A percentile compares a stretch with the other conserved stretches of the same genome.
Evolutionary conservation across 2,797 vertebrate genomes (phyloP).

Genomic region (Mus caroli): DNA sequence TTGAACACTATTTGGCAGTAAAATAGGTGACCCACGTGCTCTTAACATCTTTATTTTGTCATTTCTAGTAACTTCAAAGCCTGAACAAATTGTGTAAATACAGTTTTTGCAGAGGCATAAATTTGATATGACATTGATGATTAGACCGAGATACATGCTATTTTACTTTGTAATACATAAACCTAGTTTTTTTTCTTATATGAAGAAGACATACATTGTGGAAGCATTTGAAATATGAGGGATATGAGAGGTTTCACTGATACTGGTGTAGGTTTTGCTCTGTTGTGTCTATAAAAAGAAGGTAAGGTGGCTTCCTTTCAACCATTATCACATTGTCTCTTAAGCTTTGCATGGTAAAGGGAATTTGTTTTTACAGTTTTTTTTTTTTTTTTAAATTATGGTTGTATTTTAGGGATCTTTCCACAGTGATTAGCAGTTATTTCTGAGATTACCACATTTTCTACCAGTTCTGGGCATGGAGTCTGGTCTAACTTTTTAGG

Average conservation of each 20-base stretch:
- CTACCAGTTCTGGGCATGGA: background rate
- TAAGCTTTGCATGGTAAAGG: background rate
- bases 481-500: background rate
- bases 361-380: background rate
- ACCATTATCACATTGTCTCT: background rate
- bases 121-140: background rate
- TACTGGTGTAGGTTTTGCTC: background rate
- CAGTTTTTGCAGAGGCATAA: background rate
- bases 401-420: slow-evolving; percentile 23
- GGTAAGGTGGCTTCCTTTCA: background rate
- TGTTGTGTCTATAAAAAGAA: background rate
- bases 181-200: background rate
- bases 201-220: background rate
- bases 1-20: background rate
- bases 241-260: background rate
- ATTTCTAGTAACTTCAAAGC: slow-evolving; percentile 37
- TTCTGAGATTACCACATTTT: background rate
- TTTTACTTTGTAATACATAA: background rate
- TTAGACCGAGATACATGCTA: background rate
- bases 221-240: slow-evolving; percentile 4
- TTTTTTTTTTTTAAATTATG: background rate
- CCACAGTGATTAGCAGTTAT: background rate
- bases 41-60: slow-evolving; percentile 32
- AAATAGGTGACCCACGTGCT: background rate
- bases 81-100: background rate